These are phyloP conservation scores for Epizoanthus illoricatus DNA, from an alignment of 92 coral and sea anemone genomes.

Conservation along the genomic window DNA sequence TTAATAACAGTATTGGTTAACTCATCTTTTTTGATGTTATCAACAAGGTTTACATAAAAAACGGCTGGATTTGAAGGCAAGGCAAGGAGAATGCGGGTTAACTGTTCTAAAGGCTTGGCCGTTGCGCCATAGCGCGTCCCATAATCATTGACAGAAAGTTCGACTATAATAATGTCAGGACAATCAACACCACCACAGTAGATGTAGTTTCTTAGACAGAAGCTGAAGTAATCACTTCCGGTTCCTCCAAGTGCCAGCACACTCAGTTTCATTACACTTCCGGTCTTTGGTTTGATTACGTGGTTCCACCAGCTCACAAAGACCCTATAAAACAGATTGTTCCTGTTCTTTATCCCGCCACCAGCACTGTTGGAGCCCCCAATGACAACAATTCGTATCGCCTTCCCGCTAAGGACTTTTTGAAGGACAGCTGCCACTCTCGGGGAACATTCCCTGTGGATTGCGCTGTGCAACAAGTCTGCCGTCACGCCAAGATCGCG, in stretches of 20 bases:
- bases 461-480: not conserved
- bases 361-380: slow-evolving; percentile 71
- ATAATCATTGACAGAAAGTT: slow-evolving; percentile 64
- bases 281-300: slow-evolving; percentile 41
- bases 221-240: slow-evolving; percentile 49
- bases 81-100: slow-evolving; percentile 55
- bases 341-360: slow-evolving; percentile 50
- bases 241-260: slow-evolving; percentile 45
- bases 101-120: slow-evolving; percentile 64
- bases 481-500: not conserved
- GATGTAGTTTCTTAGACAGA: slow-evolving; percentile 44
- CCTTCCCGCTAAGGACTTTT: slow-evolving; percentile 47
- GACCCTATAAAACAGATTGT: slow-evolving; percentile 41
- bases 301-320: slow-evolving; percentile 39
- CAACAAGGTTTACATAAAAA: slow-evolving; percentile 54
- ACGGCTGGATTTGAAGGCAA: slow-evolving; percentile 56
- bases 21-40: slow-evolving; percentile 24
- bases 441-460: not conserved
- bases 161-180: slow-evolving; percentile 59
- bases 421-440: slow-evolving; percentile 33
- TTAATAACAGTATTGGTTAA: slow-evolving; percentile 16
- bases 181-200: not conserved
- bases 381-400: slow-evolving; percentile 42
- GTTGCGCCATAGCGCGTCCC: slow-evolving; percentile 38
- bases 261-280: slow-evolving; percentile 18